A percentile compares a stretch with the other conserved stretches of the same genome.
Evolutionary conservation across 2,113 vertebrate species (phyloP).

Genomic region (Cryptotis parvus): DNA sequence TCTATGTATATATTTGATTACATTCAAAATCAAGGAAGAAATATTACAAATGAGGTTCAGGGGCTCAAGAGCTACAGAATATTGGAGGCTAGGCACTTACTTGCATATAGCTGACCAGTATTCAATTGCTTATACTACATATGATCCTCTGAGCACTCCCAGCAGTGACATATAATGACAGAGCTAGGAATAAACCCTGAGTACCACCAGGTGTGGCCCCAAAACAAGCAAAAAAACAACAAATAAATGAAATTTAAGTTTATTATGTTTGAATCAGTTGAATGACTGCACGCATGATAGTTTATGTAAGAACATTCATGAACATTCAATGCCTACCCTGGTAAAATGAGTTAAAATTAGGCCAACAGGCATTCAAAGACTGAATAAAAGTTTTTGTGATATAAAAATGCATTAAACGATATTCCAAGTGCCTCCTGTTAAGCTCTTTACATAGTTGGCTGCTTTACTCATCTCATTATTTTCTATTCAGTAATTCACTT

Average conservation of each 20-base stretch:
- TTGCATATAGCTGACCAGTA: neutral
- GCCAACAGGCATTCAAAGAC: neutral
- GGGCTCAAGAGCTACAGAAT: no score
- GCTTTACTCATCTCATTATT: slow-evolving; percentile 65
- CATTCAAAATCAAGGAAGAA: no score
- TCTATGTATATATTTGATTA: no score
- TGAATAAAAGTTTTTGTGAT: neutral
- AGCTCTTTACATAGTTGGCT: slow-evolving; percentile 24
- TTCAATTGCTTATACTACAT: neutral
- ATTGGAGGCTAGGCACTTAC: neutral
- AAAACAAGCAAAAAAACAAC: no score
- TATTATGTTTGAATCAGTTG: neutral
- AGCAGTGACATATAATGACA: neutral
- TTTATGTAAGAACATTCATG: neutral
- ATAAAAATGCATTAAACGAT: slow-evolving; percentile 40
- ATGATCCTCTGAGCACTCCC: neutral
- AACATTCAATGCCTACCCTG: no score
- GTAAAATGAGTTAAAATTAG: neutral
- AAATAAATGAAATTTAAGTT: neutral
- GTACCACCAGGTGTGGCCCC: no score
- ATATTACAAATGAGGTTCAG: no score
- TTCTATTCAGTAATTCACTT: slow-evolving; percentile 71
- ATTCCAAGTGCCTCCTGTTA: slow-evolving; percentile 48
- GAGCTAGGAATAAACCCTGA: no score
- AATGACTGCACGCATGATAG: neutral